Conservation (phyloP, 2,113 vertebrate genomes). For the Campylorhamphus procurvoides region DNA sequence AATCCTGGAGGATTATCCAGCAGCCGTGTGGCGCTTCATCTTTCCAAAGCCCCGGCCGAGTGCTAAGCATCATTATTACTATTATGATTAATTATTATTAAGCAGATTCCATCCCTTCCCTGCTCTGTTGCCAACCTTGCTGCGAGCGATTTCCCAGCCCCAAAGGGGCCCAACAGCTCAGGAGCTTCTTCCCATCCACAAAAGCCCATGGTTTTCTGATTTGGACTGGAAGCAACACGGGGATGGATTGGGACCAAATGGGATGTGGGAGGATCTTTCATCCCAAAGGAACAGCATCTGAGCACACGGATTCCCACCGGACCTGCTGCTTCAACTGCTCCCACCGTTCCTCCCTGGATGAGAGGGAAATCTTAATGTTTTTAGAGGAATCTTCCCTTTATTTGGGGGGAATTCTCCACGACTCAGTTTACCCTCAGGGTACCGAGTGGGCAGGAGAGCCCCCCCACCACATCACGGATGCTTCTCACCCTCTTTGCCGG, state of each 20-base stretch:
- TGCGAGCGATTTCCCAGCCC: not conserved
- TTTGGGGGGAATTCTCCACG: not conserved
- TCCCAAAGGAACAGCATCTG: not conserved
- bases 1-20: constrained; percentile 43
- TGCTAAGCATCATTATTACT: not conserved
- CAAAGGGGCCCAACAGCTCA: not conserved
- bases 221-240: not conserved
- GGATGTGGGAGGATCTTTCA: not conserved
- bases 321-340: accelerated
- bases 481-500: accelerated
- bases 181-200: not conserved
- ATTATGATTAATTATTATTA: constrained; percentile 52
- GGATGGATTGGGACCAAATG: not conserved
- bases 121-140: not conserved
- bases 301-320: accelerated
- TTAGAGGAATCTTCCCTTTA: accelerated
- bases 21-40: not conserved
- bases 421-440: not conserved
- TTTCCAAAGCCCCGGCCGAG: not conserved
- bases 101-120: constrained; percentile 15
- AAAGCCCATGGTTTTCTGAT: not conserved
- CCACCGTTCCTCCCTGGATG: accelerated
- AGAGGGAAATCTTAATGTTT: accelerated
- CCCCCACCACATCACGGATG: accelerated
- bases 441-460: not conserved